Base-by-base conservation (phyloP, 1,140 invertebrate species). In the Bicyclus anynana region DNA sequence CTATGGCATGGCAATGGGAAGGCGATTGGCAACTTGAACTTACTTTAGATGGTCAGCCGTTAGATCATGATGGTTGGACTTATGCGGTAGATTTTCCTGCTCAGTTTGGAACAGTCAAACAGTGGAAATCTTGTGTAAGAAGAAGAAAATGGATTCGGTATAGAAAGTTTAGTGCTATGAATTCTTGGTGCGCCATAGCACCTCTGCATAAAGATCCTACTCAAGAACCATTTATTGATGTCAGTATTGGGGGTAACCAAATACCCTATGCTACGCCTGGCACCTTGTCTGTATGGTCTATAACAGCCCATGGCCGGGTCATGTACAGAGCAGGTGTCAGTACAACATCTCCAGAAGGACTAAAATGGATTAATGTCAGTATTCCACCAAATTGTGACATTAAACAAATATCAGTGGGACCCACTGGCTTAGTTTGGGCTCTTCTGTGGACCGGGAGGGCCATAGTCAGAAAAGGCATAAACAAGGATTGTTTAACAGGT, bases 1-100 rank as follows among this genome's bases (percentile, higher is more conserved):
- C 96, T 0, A 93, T 96, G 92, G 95, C 96, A 57, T 97, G 97
- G 97, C 93, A 96, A 72, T 97, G 97, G 97, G 96, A 98, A 89
- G 94, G 94, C 2, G 95, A 97, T 65, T 98, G 97, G 97, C 93
- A 95, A 62, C 91, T 97, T 49, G 96, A 98, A 81, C 91, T 95
- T 10, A 95, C 94, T 20, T 89, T 98, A 42, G 93, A 97, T 85
- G 96, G 96, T 3, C 93, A 97, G 72, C 94, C 94, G 2, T 88
- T 97, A 46, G 94, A 95, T 80, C 93, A 95, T 84, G 96, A 97
- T 91, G 96, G 96, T 33, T 98, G 97, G 97, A 97, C 94, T 23
- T 98, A 98, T 90, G 96, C 97, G 18, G 90, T 97, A 42, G 97
- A 98, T 89, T 98, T 98, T 88, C 96, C 95, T 46, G 92, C 94